Base-by-base conservation (phyloP, 92 coral and sea anemone species). In the Meandrina meandrites region DNA sequence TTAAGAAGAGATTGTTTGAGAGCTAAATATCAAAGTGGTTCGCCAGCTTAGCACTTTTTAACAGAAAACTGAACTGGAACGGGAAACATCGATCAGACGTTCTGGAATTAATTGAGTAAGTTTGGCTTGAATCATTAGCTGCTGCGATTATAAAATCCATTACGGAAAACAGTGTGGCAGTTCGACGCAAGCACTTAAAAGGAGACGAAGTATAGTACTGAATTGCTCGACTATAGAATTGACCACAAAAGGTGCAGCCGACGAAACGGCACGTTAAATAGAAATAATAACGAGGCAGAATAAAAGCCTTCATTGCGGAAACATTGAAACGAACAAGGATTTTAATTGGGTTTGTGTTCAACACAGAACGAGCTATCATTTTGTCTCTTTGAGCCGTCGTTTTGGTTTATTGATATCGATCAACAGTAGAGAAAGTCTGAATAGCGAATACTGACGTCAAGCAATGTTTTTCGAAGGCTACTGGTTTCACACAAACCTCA, bases 391-490 rank as follows among this genome's bases (percentile, higher is more conserved):
- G 71, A 66, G 32, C 71, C 17, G 12, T 66, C 71, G 71, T 66
- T 10, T 12, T 27, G 24, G 22, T 62, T 58, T 2, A 22, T 22
- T 31, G 16, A 30, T 32, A 7, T 4, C 48, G 1, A 58, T 79
- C 14, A 48, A 42, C 85, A 16, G 22, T 15, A 15, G 16, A 72
- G 12, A 34, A 11, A 83, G 13, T 68, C 70, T 40, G 22, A 8
- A 19, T 27, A 62, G 60, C 24, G 18, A 22, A 17, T 11, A 11
- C 16, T 28, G 69, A 24, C 19, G 27, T 8, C n/a, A 22, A 60
- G 36, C 68, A 34, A 88, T 94, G 94, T 94, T 91, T 78, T 94
- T 82, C 86, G 94, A 94, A 19, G 96, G 96, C 5, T 94, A 94
- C 71, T 94, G 96, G 96, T 92, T 94, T 51, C 85, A 81, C 42